Evolutionary conservation across 2,113 vertebrate genomes (phyloP).

Genomic region (Nothocercus julius): DNA sequence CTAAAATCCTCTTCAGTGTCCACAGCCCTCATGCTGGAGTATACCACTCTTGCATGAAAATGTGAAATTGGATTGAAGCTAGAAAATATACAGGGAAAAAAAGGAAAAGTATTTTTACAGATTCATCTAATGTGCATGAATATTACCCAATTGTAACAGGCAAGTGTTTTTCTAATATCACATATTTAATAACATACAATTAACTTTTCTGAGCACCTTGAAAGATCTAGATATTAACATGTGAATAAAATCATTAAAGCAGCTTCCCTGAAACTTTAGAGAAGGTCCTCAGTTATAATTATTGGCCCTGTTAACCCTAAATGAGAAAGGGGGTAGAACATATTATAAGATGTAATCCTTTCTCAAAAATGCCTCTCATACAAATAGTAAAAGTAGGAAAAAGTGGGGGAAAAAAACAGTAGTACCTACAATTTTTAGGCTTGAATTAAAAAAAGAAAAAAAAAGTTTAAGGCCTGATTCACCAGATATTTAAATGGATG

Average conservation of each 20-base stretch:
- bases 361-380: neutral
- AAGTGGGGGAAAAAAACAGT: neutral
- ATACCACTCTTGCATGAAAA: neutral
- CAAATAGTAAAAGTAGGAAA: neutral
- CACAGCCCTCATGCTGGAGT: neutral
- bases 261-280: neutral
- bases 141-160: neutral
- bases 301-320: neutral
- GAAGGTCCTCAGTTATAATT: neutral
- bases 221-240: neutral
- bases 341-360: neutral
- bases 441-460: neutral
- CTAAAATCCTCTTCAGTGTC: neutral
- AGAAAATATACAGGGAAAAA: neutral
- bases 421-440: neutral
- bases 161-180: neutral
- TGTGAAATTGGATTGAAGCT: neutral
- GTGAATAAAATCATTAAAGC: slow-evolving; percentile 8
- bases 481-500: neutral
- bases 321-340: neutral
- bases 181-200: neutral
- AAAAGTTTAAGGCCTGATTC: neutral
- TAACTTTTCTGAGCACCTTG: slow-evolving; percentile 3
- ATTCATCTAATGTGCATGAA: neutral
- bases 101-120: neutral